phyloP scores from a whole-genome alignment of 1,140 invertebrate genomes.

The Nephotettix cincticeps region DNA sequence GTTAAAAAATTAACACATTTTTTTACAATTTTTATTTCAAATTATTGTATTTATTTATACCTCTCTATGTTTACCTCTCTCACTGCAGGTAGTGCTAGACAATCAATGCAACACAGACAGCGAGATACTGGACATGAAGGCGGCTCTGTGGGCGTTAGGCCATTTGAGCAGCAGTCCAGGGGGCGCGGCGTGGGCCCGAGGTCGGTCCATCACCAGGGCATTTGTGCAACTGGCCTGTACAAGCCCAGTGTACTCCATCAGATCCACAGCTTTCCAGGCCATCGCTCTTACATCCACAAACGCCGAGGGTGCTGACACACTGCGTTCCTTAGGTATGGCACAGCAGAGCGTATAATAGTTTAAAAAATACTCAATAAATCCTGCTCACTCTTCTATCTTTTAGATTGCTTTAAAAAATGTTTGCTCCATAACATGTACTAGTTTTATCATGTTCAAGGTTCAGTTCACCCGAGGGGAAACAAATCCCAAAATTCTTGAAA shows the following conservation, averaged over 20 bases:
- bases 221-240: conserved; percentile 71
- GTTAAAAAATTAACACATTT: too few species aligned
- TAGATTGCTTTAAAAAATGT: too few species aligned
- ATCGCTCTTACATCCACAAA: conserved; percentile 83
- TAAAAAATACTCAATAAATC: background rate
- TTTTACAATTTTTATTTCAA: too few species aligned
- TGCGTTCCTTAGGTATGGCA: conserved; percentile 64
- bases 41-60: too few species aligned
- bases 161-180: conserved; percentile 74
- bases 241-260: conserved; percentile 79
- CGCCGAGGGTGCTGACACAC: conserved; percentile 70
- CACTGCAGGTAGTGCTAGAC: conserved; percentile 42
- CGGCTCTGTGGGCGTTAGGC: conserved; percentile 86
- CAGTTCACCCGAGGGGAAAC: too few species aligned
- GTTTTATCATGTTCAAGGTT: too few species aligned
- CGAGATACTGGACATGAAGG: conserved; percentile 75
- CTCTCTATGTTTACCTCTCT: too few species aligned
- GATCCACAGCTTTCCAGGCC: conserved; percentile 86
- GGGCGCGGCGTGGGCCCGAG: conserved; percentile 70
- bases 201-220: conserved; percentile 57
- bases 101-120: conserved; percentile 59
- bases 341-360: background rate
- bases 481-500: too few species aligned
- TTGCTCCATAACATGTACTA: too few species aligned
- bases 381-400: too few species aligned